Conservation (phyloP, 2,113 vertebrate genomes). For the Marmota monax region DNA sequence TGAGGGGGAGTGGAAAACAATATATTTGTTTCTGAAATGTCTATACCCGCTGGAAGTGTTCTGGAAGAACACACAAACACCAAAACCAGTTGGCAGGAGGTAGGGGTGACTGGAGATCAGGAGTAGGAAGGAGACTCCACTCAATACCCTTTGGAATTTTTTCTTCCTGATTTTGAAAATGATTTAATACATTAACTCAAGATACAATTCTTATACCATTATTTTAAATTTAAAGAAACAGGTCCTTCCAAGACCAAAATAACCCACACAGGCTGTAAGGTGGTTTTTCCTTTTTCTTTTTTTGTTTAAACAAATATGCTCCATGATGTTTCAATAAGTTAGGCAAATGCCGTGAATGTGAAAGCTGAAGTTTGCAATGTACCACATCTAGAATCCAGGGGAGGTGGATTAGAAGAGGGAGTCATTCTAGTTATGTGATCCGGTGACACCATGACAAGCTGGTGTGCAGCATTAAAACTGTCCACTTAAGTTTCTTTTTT, state of each 20-base stretch:
- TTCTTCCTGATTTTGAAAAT: slow-evolving; percentile 72
- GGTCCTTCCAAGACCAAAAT: slow-evolving; percentile 83
- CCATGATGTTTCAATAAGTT: slow-evolving; percentile 76
- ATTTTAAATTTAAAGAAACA: slow-evolving; percentile 75
- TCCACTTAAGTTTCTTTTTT: slow-evolving; percentile 90
- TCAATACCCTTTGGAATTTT: slow-evolving; percentile 21
- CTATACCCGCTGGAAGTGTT: background rate
- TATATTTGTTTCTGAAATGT: background rate
- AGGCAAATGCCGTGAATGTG: slow-evolving; percentile 83
- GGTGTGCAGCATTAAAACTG: slow-evolving; percentile 61
- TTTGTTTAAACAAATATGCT: slow-evolving; percentile 71
- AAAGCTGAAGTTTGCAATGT: slow-evolving; percentile 78
- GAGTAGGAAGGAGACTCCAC: background rate
- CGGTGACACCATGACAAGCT: slow-evolving; percentile 78
- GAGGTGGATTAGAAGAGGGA: slow-evolving; percentile 75
- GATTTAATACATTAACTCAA: slow-evolving; percentile 83
- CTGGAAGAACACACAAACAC: background rate
- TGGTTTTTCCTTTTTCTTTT: slow-evolving; percentile 65
- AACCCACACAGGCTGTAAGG: slow-evolving; percentile 74
- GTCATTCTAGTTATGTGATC: slow-evolving; percentile 77
- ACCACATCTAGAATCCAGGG: slow-evolving; percentile 81
- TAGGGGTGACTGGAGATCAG: too few species aligned
- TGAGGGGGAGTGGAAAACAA: background rate
- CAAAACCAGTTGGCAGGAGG: background rate
- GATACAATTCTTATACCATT: slow-evolving; percentile 74